phyloP scores from a whole-genome alignment of 2,888 invertebrate species.

The Ellobium chinense region DNA sequence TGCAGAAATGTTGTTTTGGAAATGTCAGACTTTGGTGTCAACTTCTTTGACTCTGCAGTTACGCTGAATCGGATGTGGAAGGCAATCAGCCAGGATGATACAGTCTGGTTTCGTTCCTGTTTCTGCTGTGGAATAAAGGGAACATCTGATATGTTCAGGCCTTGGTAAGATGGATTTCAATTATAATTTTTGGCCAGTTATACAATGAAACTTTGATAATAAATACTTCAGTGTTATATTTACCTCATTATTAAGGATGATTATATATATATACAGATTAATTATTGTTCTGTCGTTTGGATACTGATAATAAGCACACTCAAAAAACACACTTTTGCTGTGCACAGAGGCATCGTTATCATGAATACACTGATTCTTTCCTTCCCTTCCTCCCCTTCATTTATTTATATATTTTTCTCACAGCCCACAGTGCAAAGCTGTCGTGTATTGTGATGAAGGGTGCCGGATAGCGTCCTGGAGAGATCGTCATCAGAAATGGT shows the following conservation, averaged over 20 bases:
- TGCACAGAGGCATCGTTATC: too few species aligned
- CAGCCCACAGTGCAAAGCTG: constrained; percentile 55
- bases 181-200: too few species aligned
- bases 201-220: too few species aligned
- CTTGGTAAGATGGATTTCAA: constrained; percentile 31
- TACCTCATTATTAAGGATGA: too few species aligned
- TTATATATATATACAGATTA: not conserved
- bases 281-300: not conserved
- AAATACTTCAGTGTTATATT: too few species aligned
- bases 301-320: too few species aligned
- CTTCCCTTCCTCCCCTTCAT: too few species aligned
- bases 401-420: too few species aligned
- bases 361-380: too few species aligned
- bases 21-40: constrained; percentile 7
- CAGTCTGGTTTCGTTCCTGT: constrained; percentile 8
- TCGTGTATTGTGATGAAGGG: constrained; percentile 60
- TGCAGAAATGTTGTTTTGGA: constrained; percentile 20
- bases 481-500: constrained; percentile 49
- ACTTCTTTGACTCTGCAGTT: not conserved
- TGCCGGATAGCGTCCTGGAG: constrained; percentile 59
- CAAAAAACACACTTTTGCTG: too few species aligned
- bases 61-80: not conserved
- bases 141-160: constrained; percentile 20
- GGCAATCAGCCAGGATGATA: not conserved
- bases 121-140: constrained; percentile 20